phyloP scores from a whole-genome alignment of 1,140 invertebrate species.

The Mizuhopecten yessoensis region DNA sequence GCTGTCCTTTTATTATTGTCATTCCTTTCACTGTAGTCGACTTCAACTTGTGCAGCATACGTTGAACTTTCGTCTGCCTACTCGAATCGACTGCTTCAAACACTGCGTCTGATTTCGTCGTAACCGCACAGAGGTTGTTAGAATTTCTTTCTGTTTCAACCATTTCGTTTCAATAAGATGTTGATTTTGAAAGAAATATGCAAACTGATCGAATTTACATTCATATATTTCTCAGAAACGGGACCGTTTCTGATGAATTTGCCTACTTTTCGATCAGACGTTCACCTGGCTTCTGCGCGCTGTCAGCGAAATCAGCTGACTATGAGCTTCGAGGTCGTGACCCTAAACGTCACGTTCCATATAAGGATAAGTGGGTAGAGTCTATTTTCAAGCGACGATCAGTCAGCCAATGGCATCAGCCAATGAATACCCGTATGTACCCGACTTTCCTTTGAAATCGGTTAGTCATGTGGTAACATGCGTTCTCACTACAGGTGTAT shows the following conservation, averaged over 20 bases:
- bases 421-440: not conserved
- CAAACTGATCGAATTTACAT: slow-evolving; percentile 26
- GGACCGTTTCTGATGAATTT: not conserved
- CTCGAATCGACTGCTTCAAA: not conserved
- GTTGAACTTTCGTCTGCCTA: slow-evolving; percentile 32
- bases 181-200: slow-evolving; percentile 19
- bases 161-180: slow-evolving; percentile 6
- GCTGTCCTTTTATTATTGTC: slow-evolving; percentile 20
- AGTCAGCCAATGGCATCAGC: not conserved
- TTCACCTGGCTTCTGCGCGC: not conserved
- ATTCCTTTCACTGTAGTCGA: slow-evolving; percentile 60
- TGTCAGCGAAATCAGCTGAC: slow-evolving; percentile 37
- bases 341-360: not conserved
- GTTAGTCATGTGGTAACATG: too few relatives aligned
- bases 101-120: slow-evolving; percentile 16
- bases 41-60: slow-evolving; percentile 46
- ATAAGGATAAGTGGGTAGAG: not conserved
- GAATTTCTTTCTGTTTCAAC: not conserved
- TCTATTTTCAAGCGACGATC: not conserved
- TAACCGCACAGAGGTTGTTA: not conserved
- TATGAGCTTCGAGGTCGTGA: not conserved
- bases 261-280: not conserved
- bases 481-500: not conserved
- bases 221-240: slow-evolving; percentile 28
- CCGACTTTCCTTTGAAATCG: not conserved